Evolutionary conservation across 2,113 vertebrate species (phyloP).

Genomic region (Halcyon malimbica): DNA sequence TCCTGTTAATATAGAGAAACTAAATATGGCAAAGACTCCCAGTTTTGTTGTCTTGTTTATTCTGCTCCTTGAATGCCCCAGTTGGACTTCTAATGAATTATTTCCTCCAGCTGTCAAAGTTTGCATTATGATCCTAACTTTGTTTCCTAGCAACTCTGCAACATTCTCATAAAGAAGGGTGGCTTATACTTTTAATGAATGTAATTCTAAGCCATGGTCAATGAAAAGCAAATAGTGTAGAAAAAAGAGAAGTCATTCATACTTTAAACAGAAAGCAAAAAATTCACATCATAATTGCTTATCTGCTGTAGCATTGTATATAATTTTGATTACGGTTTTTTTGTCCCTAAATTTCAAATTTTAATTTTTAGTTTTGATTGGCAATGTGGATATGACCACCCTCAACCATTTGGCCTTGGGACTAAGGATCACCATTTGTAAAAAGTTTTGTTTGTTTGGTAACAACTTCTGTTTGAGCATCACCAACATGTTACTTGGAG

Average conservation of each 20-base stretch:
- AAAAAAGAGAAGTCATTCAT: background rate
- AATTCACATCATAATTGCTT: background rate
- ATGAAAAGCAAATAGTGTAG: background rate
- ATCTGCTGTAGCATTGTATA: background rate
- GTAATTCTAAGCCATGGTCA: background rate
- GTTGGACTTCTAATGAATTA: background rate
- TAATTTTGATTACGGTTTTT: background rate
- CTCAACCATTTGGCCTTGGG: background rate
- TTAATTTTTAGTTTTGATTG: background rate
- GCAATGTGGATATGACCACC: background rate
- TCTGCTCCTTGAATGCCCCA: background rate
- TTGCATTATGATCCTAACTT: background rate
- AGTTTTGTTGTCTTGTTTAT: slow-evolving; percentile 3
- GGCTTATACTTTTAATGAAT: background rate
- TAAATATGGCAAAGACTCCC: slow-evolving; percentile 20
- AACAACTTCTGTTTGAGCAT: background rate
- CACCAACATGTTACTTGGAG: background rate
- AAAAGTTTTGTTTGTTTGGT: background rate
- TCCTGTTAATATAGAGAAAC: background rate
- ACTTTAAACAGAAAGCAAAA: background rate
- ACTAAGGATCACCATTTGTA: background rate
- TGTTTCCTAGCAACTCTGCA: slow-evolving; percentile 51
- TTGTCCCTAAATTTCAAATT: background rate
- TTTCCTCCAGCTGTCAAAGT: slow-evolving; percentile 28
- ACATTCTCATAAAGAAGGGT: background rate